Percentiles rank a stretch among this genome's conserved stretches.
Conservation (phyloP, 2,113 vertebrate genomes). For the Ifrita kowaldi region DNA sequence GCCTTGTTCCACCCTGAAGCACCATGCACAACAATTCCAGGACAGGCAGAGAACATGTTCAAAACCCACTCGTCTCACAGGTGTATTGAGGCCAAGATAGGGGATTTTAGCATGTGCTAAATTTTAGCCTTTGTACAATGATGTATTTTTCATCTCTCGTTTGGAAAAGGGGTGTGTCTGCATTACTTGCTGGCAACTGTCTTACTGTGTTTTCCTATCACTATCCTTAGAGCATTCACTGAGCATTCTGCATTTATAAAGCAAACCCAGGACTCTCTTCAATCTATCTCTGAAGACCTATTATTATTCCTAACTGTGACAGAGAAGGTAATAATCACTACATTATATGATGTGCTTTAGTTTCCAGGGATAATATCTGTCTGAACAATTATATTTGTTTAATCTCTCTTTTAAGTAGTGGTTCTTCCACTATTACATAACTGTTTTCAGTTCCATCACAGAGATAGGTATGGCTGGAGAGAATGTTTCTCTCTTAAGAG, state of each 20-base stretch:
- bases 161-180: not conserved
- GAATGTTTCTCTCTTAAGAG: not conserved
- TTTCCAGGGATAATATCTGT: not conserved
- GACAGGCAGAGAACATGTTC: not conserved
- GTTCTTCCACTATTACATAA: not conserved
- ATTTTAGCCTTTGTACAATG: not conserved
- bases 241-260: not conserved
- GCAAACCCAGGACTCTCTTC: not conserved
- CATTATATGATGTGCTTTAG: not conserved
- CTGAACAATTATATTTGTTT: not conserved
- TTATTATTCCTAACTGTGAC: not conserved
- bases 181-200: not conserved
- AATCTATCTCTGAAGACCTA: not conserved
- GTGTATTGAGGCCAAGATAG: not conserved
- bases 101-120: not conserved
- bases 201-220: not conserved
- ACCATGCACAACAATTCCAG: not conserved
- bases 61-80: not conserved
- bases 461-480: not conserved
- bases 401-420: not conserved
- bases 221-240: not conserved
- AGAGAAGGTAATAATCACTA: not conserved
- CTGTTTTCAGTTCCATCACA: not conserved
- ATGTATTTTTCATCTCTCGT: not conserved
- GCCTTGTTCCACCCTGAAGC: not conserved